phyloP scores from a whole-genome alignment of 2,797 vertebrate species.

The Onychomys leucogaster region DNA sequence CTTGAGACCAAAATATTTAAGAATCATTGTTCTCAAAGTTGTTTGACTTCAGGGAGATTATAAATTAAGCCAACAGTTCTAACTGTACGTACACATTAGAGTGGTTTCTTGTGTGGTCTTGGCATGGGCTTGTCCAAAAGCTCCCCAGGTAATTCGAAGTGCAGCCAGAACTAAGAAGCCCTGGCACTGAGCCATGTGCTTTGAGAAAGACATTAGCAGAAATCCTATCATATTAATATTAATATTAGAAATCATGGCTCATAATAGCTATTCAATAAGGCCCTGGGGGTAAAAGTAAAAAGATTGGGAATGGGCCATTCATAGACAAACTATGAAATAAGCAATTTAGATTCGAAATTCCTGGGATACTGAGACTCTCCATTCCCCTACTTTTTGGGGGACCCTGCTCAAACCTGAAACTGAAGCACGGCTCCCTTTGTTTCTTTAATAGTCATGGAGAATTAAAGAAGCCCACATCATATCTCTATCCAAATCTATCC shows the following conservation, averaged over 20 bases:
- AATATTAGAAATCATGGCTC: not conserved
- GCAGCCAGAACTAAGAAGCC: not conserved
- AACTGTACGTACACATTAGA: conserved; percentile 4
- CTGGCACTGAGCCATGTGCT: not conserved
- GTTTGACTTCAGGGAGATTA: not conserved
- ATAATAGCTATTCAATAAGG: conserved; percentile 13
- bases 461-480: not conserved
- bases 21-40: conserved; percentile 13
- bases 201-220: conserved; percentile 54
- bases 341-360: not conserved
- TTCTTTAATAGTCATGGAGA: not conserved
- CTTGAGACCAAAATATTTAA: conserved; percentile 41
- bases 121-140: not conserved
- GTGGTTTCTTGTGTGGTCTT: conserved; percentile 21
- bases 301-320: not conserved
- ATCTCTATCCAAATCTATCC: conserved; percentile 15
- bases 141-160: not conserved
- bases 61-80: conserved; percentile 16
- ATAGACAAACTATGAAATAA: conserved; percentile 29
- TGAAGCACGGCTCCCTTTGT: not conserved
- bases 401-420: not conserved
- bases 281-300: not conserved
- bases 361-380: not conserved
- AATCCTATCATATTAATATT: conserved; percentile 17
- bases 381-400: not conserved